Conservation (phyloP, 2,113 vertebrate genomes). For the Struthio camelus region DNA sequence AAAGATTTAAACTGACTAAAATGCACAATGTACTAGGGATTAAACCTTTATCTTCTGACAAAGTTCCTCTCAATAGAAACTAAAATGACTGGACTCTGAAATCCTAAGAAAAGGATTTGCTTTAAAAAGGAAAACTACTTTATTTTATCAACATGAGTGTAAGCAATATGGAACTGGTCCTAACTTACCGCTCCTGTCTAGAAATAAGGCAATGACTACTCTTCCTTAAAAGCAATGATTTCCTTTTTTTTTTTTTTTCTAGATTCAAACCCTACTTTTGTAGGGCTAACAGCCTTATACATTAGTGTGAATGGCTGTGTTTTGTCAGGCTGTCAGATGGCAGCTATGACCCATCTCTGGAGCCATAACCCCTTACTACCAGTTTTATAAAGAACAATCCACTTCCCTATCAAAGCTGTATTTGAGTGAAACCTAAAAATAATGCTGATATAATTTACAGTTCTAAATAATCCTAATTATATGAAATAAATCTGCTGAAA, state of each 20-base stretch:
- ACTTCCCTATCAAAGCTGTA: neutral
- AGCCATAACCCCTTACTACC: neutral
- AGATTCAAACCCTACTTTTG: neutral
- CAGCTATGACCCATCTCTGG: neutral
- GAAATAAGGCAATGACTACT: neutral
- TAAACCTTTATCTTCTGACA: conserved; percentile 49
- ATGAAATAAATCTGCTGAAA: neutral
- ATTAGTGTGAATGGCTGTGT: neutral
- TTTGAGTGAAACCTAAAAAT: neutral
- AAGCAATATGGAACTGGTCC: neutral
- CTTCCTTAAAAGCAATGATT: neutral
- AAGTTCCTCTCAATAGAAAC: conserved; percentile 27
- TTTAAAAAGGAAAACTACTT: conserved; percentile 7
- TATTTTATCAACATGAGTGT: neutral
- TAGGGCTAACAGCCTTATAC: neutral
- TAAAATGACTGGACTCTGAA: conserved; percentile 18
- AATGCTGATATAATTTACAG: neutral
- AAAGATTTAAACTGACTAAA: conserved; percentile 59
- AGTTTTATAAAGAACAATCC: neutral
- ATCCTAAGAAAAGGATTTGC: conserved; percentile 49
- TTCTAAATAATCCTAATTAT: neutral
- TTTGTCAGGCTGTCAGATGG: fast-evolving
- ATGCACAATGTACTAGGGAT: conserved; percentile 16
- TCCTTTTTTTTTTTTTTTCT: neutral
- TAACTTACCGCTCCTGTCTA: neutral